Base-by-base conservation (phyloP, 2,797 vertebrate species). In the Centropyge bicolor region DNA sequence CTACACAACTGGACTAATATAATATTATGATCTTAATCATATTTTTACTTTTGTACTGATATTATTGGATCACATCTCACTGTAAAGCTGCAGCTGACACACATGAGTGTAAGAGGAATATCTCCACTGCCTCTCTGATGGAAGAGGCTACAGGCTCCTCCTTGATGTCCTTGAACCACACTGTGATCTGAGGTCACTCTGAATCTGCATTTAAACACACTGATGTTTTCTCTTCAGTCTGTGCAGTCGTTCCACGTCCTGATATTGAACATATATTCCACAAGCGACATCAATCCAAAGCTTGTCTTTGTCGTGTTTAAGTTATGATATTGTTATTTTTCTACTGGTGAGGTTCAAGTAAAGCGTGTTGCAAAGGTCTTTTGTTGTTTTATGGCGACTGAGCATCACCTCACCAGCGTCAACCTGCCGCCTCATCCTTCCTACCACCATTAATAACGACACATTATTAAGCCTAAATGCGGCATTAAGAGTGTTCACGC, bases 121-220 rank as follows among this genome's bases (percentile, higher is more conserved):
- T 70, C 56, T 78, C 35, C 69, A 10, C 46, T 63, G 69, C 12
- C 19, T 74, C 75, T 20, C 36, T 81, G 46, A 65, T 16, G 1
- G 2, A 85, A 72, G 62, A 56, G 72, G 45, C 65, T 12, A 31
- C 69, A 43, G 63, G 52, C 72, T 81, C 74, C 74, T 75, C 56
- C 68, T 69, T 54, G 38, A 38, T 57, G 48, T 61, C 76, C 59
- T 79, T 62, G 43, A 76, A 72, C 59, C 65, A 67, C 51, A 70
- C 76, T 49, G 67, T 81, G 76, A 83, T 38, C 70, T 78, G 69
- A 81, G 67, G 65, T 83, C 82, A 80, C 73, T 43, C 57, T 78
- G 67, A 72, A 69, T 60, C 73, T 60, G 74, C 60, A 41, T 72
- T 67, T 57, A 49, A 70, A 70, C 3, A 6, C 56, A 36, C 6